phyloP scores from a whole-genome alignment of 2,888 invertebrate species.

The Gasteruption jaculator region DNA sequence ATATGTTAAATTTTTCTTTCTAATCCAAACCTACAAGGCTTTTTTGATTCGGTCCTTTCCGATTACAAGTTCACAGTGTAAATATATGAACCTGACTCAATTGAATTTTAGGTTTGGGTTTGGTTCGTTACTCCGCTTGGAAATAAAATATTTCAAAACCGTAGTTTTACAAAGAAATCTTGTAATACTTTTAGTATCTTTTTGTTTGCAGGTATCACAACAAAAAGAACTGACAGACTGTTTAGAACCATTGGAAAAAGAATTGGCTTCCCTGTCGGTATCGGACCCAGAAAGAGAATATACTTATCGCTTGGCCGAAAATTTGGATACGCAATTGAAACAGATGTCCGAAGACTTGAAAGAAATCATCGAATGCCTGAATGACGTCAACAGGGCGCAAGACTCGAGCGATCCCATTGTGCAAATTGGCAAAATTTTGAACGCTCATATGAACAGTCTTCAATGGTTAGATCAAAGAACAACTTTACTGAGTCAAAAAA shows the following conservation, averaged over 20 bases:
- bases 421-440: slow-evolving; percentile 88
- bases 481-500: slow-evolving; percentile 68
- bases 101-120: too few relatives aligned
- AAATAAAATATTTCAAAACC: slow-evolving; percentile 1
- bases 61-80: too few relatives aligned
- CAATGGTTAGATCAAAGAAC: slow-evolving; percentile 92
- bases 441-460: slow-evolving; percentile 93
- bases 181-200: neutral
- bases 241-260: slow-evolving; percentile 80
- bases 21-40: too few relatives aligned
- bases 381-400: slow-evolving; percentile 79
- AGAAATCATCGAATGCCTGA: slow-evolving; percentile 91
- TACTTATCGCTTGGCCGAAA: slow-evolving; percentile 85
- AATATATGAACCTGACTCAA: neutral
- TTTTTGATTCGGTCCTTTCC: too few relatives aligned
- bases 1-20: too few relatives aligned
- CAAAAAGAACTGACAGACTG: slow-evolving; percentile 89
- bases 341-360: slow-evolving; percentile 94
- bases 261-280: slow-evolving; percentile 64
- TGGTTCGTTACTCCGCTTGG: too few relatives aligned
- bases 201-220: slow-evolving; percentile 61
- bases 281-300: slow-evolving; percentile 87
- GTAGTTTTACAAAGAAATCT: slow-evolving; percentile 1
- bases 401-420: slow-evolving; percentile 85
- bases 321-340: slow-evolving; percentile 85